Evolutionary conservation across 2,888 invertebrate genomes (phyloP), one percentile per base, ranked within the genome.

Genomic region (Lasioglossum pauxillum): DNA sequence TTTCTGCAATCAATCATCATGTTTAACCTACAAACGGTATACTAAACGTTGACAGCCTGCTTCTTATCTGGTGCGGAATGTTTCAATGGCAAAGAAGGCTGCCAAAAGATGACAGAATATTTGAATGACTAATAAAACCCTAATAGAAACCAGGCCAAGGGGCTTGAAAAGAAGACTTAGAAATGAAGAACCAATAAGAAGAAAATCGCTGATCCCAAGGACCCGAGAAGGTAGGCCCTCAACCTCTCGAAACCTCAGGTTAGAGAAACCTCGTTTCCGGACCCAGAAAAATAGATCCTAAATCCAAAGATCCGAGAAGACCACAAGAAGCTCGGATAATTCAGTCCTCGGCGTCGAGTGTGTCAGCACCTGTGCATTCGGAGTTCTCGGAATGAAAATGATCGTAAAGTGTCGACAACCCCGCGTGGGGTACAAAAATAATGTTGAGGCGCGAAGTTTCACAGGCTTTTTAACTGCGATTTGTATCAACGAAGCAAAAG

Each of bases 351-450:
- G 23, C 23, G 80, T 77, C 78, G 78, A 88, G 83, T 74, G 89
- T 87, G 90, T 81, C 41, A 79, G 84, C 92, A 91, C 90, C 92
- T 89, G 92, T 89, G 88, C 75, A 53, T 31, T 67, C 75, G 60
- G 57, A 78, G 64, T 89, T 89, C 89, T 57, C 64, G 41, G 90
- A 89, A 89, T 79, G 87, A 81, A 80, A 83, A 69, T 78, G 74
- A 78, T 77, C 67, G 75, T 44, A 19, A 75, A 67, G 82, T 67
- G 79, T 82, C 84, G 72, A 78, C 85, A 80, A 84, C 79, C 84
- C 84, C 83, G 80, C 82, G 78, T 60, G 69, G 19, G 31, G 64
- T 57, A 71, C 75, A 71, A 67, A 78, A 86, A 83, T 87, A 83
- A 86, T 80, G 86, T 76, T 35, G 10, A 23, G 38, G 38, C 38